phyloP scores from a whole-genome alignment of 35 echinoderm and acorn worm species.

The Ptychodera flava region DNA sequence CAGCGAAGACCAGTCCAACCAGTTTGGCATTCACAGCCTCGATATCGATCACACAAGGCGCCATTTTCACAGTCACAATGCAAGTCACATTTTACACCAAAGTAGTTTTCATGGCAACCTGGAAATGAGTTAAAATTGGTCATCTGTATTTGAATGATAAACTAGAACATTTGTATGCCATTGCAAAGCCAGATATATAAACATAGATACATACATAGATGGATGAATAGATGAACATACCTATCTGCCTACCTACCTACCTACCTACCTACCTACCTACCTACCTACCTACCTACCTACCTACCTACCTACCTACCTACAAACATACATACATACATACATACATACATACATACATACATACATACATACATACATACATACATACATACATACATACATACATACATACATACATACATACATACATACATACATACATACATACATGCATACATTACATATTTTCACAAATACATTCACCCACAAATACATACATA shows the following conservation, averaged over 20 bases:
- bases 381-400: constrained; percentile 2
- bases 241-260: not conserved
- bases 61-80: too few relatives aligned
- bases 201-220: not conserved
- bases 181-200: not conserved
- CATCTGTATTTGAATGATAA: too few relatives aligned
- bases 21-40: too few relatives aligned
- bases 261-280: not conserved
- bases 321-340: not conserved
- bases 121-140: too few relatives aligned
- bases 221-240: not conserved
- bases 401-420: constrained; percentile 2
- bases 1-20: too few relatives aligned
- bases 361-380: not conserved
- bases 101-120: too few relatives aligned
- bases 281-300: not conserved
- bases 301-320: not conserved
- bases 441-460: not conserved
- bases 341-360: not conserved
- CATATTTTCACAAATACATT: not conserved
- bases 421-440: not conserved
- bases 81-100: too few relatives aligned
- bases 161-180: too few relatives aligned
- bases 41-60: too few relatives aligned
- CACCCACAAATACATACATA: not conserved